Evolutionary conservation across 2,113 vertebrate species (phyloP).

Genomic region (Sorex araneus): DNA sequence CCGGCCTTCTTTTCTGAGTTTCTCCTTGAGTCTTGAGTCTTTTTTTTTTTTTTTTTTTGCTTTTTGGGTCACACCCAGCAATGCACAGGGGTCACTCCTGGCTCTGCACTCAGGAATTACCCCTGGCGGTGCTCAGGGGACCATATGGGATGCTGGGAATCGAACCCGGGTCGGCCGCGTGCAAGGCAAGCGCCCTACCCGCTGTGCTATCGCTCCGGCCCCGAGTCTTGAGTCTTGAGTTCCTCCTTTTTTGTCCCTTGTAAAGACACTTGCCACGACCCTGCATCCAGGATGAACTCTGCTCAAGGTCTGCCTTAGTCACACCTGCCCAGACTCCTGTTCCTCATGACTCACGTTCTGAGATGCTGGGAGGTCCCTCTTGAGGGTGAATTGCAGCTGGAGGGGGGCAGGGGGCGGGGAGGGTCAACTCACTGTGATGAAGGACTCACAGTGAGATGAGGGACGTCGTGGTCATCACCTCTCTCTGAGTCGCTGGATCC

Average conservation of each 20-base stretch:
- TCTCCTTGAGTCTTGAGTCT: background rate
- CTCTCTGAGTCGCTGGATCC: background rate
- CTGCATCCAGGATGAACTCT: background rate
- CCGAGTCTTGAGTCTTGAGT: background rate
- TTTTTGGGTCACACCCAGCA: too few relatives aligned
- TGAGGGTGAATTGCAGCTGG: background rate
- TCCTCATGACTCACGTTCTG: background rate
- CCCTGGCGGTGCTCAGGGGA: too few relatives aligned
- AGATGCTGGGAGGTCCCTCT: background rate
- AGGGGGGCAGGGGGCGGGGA: too few relatives aligned
- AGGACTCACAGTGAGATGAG: rapidly evolving
- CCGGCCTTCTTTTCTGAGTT: too few relatives aligned
- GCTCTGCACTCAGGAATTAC: too few relatives aligned
- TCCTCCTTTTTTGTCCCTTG: background rate
- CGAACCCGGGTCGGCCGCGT: too few relatives aligned
- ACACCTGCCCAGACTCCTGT: background rate
- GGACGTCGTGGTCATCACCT: too few relatives aligned
- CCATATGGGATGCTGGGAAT: too few relatives aligned
- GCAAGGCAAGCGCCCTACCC: too few relatives aligned
- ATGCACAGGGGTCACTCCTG: too few relatives aligned
- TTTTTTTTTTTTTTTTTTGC: background rate
- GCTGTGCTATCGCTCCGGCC: too few relatives aligned
- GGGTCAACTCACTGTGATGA: background rate
- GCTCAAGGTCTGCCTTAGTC: background rate
- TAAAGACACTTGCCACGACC: background rate